Conservation (phyloP, 2,888 invertebrate species). For the Lathronympha strigana region DNA sequence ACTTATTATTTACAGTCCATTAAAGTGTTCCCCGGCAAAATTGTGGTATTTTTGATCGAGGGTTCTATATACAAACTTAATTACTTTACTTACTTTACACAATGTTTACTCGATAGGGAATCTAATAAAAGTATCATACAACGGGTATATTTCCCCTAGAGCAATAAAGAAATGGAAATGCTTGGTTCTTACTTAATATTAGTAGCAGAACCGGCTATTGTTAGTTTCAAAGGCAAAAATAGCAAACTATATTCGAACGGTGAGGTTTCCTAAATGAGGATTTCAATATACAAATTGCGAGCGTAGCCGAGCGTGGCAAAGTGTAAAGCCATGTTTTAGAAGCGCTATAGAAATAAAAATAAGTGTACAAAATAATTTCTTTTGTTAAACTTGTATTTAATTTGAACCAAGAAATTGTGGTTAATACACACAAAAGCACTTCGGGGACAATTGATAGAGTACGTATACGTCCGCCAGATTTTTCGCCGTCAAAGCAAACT, state of each 20-base stretch:
- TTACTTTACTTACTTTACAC: too few species aligned
- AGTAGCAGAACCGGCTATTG: slow-evolving; percentile 5
- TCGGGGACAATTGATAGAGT: slow-evolving; percentile 32
- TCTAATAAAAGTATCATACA: neutral
- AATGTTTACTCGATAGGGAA: neutral
- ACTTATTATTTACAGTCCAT: too few species aligned
- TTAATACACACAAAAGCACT: slow-evolving; percentile 35
- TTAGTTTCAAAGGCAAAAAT: slow-evolving; percentile 8
- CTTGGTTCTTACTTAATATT: neutral
- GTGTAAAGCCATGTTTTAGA: slow-evolving; percentile 9
- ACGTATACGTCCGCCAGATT: slow-evolving; percentile 26
- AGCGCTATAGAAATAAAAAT: neutral
- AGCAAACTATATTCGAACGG: neutral
- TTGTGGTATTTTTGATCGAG: too few species aligned
- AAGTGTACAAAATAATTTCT: too few species aligned
- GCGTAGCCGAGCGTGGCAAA: neutral
- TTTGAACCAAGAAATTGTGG: slow-evolving; percentile 22
- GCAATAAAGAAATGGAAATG: neutral
- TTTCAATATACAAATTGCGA: slow-evolving; percentile 6
- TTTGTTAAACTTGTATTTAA: slow-evolving; percentile 20
- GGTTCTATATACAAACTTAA: too few species aligned
- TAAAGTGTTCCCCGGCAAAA: too few species aligned
- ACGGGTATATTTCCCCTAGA: neutral
- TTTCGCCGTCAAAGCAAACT: slow-evolving; percentile 36
- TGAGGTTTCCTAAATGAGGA: slow-evolving; percentile 5